These are phyloP conservation scores for Gallinago jamesoni DNA, from an alignment of 2,113 vertebrate genomes.

Conservation along the genomic window DNA sequence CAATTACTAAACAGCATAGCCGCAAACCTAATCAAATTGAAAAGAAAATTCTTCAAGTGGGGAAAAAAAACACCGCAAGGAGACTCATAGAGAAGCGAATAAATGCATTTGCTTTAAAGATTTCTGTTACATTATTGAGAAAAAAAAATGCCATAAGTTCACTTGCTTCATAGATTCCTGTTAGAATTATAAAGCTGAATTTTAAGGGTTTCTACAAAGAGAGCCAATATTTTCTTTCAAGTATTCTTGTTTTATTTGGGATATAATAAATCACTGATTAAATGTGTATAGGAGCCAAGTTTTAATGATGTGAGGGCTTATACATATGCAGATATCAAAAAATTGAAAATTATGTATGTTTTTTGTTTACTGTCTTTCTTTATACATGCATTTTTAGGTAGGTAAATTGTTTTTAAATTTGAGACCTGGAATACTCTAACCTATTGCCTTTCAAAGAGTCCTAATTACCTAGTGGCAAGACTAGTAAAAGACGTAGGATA, in stretches of 20 bases:
- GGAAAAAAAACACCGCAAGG: background rate
- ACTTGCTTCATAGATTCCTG: background rate
- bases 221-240: background rate
- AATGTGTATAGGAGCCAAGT: fast-evolving
- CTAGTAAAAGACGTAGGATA: background rate
- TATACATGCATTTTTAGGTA: background rate
- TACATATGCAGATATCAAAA: background rate
- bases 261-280: background rate
- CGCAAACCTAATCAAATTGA: background rate
- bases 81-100: background rate
- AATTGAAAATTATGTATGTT: background rate
- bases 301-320: background rate
- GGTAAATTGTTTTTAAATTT: background rate
- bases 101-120: background rate
- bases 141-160: background rate
- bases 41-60: background rate
- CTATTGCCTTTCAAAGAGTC: background rate
- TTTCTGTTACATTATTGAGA: background rate
- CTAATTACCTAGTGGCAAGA: background rate
- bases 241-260: background rate
- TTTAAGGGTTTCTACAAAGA: too few relatives aligned
- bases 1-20: background rate
- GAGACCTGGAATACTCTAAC: background rate
- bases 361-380: background rate
- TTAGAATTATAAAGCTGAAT: background rate